Evolutionary conservation across 1,140 invertebrate species (phyloP).

Genomic region (Meteorus sp.): DNA sequence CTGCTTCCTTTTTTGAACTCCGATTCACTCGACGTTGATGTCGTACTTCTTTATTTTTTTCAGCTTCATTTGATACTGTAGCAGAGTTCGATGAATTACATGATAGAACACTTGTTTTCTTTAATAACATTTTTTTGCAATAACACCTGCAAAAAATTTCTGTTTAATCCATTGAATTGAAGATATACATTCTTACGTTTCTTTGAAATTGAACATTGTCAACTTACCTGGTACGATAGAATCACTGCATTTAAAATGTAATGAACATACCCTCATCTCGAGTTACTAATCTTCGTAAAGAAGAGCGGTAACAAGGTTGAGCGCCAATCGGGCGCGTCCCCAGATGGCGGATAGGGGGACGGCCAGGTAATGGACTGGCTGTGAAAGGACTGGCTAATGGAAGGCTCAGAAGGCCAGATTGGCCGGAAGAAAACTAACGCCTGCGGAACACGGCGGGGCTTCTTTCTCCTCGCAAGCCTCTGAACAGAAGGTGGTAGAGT

Average conservation of each 20-base stretch:
- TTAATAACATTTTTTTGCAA: background rate
- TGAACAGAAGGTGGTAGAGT: too few species aligned
- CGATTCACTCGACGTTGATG: background rate
- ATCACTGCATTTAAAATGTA: background rate
- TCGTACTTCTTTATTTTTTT: background rate
- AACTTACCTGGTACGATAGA: background rate
- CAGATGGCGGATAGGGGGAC: too few species aligned
- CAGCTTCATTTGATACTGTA: background rate
- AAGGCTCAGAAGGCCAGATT: too few species aligned
- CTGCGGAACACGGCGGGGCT: too few species aligned
- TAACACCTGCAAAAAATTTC: background rate
- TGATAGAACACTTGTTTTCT: background rate
- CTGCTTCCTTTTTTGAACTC: background rate
- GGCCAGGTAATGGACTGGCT: too few species aligned
- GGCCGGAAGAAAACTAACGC: too few species aligned
- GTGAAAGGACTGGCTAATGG: too few species aligned
- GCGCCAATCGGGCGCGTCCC: too few species aligned
- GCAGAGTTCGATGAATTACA: background rate
- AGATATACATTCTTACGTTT: background rate
- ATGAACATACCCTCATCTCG: too few species aligned
- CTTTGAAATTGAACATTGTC: background rate
- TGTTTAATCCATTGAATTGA: background rate
- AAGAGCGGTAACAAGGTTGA: too few species aligned
- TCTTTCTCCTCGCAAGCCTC: too few species aligned
- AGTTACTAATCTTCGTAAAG: too few species aligned